Conservation (phyloP, 2,888 invertebrate genomes). For the Asteroscopus sphinx region DNA sequence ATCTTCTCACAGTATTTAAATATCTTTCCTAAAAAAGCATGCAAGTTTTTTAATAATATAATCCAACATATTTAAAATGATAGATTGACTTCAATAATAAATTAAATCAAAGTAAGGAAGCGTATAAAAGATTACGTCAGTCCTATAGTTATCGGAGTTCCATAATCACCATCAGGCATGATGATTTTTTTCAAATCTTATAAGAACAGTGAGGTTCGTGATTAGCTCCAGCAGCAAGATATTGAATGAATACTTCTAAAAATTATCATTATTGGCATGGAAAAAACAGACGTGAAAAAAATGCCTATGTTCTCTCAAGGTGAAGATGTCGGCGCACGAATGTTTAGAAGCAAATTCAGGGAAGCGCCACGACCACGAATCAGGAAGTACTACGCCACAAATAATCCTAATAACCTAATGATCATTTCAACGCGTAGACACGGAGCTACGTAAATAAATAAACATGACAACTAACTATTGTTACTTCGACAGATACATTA, state of each 20-base stretch:
- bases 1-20: no score
- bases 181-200: conserved; percentile 67
- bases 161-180: conserved; percentile 71
- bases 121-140: conserved; percentile 73
- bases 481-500: conserved; percentile 32
- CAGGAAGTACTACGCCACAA: conserved; percentile 78
- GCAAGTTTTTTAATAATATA: conserved; percentile 2
- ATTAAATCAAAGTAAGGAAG: conserved; percentile 73
- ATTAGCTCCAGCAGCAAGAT: conserved; percentile 80
- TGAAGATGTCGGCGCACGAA: conserved; percentile 84
- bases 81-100: conserved; percentile 47
- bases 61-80: conserved; percentile 8
- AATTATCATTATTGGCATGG: conserved; percentile 81
- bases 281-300: conserved; percentile 83
- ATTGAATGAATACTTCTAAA: conserved; percentile 84
- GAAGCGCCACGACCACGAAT: conserved; percentile 79
- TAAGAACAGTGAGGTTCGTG: conserved; percentile 80
- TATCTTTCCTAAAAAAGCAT: background rate
- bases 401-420: conserved; percentile 74
- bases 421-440: conserved; percentile 61
- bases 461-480: conserved; percentile 37
- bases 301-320: conserved; percentile 82
- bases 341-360: conserved; percentile 80
- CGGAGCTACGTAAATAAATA: conserved; percentile 49
- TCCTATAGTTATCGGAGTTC: conserved; percentile 73